These are phyloP conservation scores for Ptiloglossa arizonensis DNA, from an alignment of 1,140 invertebrate genomes.

Conservation along the genomic window DNA sequence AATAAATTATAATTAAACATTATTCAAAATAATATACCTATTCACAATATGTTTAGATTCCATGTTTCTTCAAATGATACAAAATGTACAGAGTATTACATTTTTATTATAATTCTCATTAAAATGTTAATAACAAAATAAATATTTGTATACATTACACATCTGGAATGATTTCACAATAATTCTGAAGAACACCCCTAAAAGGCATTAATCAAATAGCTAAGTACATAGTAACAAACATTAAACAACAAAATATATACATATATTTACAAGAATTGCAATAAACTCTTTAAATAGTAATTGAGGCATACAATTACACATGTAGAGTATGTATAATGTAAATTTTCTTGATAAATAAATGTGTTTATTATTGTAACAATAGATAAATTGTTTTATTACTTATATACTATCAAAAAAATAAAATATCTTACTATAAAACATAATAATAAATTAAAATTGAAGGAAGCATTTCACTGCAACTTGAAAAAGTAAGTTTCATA, in stretches of 20 bases:
- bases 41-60: not conserved
- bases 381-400: not conserved
- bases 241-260: constrained; percentile 7
- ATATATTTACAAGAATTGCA: constrained; percentile 33
- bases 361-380: not conserved
- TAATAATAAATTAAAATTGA: constrained; percentile 26
- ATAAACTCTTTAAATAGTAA: constrained; percentile 1
- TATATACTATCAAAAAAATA: not conserved
- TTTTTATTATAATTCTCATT: not conserved
- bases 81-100: not conserved
- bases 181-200: not conserved
- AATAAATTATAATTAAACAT: constrained; percentile 7
- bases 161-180: constrained; percentile 33
- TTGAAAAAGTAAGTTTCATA: not conserved
- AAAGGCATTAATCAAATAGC: not conserved
- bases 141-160: not conserved
- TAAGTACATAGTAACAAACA: constrained; percentile 5
- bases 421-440: not conserved
- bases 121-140: not conserved
- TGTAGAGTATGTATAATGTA: constrained; percentile 1
- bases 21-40: not conserved
- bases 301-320: constrained; percentile 7
- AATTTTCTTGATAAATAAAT: constrained; percentile 24
- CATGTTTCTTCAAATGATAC: not conserved
- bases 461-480: not conserved